These are phyloP conservation scores for Lerista edwardsae DNA, from an alignment of 2,797 vertebrate species.

Conservation along the genomic window DNA sequence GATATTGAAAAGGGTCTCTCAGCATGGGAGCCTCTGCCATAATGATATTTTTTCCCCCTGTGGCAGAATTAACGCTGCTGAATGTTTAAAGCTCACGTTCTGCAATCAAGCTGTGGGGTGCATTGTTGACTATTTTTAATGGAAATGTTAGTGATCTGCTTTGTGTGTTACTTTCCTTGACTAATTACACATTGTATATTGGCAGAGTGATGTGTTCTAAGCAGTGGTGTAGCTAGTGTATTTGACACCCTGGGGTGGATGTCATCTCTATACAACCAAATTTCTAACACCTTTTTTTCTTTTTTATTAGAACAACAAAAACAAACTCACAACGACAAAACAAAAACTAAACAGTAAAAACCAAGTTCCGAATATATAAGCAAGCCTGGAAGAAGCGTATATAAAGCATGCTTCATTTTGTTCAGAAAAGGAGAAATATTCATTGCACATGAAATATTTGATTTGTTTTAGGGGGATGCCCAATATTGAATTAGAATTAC, in stretches of 20 bases:
- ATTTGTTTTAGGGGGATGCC: neutral
- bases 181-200: neutral
- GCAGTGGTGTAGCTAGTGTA: too few species aligned
- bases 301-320: too few species aligned
- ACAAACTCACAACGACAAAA: too few species aligned
- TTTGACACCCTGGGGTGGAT: too few species aligned
- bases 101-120: neutral
- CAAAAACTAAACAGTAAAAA: too few species aligned
- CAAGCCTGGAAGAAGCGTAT: too few species aligned
- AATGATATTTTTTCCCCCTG: conserved; percentile 17
- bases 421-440: neutral
- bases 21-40: neutral
- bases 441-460: neutral
- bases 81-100: conserved; percentile 31
- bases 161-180: neutral
- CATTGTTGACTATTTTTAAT: neutral
- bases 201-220: too few species aligned
- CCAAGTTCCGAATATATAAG: too few species aligned
- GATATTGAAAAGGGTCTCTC: neutral
- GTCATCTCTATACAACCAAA: too few species aligned
- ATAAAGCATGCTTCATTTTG: neutral
- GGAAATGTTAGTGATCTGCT: neutral
- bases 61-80: neutral
- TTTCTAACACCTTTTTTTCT: too few species aligned
- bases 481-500: too few species aligned